Evolutionary conservation across 2,797 vertebrate species (phyloP).

Genomic region (Pseudochaenichthys georgianus): DNA sequence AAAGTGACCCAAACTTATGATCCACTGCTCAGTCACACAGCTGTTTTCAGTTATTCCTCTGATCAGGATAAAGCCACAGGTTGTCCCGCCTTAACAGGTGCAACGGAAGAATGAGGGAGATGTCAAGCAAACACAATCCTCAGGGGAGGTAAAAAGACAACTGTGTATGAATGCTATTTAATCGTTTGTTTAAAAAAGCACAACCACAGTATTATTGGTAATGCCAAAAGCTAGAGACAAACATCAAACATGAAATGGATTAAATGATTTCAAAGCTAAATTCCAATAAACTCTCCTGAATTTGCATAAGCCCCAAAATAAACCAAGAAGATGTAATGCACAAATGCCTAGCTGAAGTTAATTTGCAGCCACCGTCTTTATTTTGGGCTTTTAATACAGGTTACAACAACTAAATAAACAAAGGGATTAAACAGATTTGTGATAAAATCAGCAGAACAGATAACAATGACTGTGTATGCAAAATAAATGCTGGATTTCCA

Average conservation of each 20-base stretch:
- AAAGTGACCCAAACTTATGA: background rate
- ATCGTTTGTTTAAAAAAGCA: background rate
- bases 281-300: constrained; percentile 29
- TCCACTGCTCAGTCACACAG: background rate
- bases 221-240: constrained; percentile 34
- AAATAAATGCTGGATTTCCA: background rate
- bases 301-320: constrained; percentile 36
- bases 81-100: background rate
- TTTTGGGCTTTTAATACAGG: background rate
- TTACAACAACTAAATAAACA: constrained; percentile 4
- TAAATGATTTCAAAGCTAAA: constrained; percentile 40
- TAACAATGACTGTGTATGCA: background rate
- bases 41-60: background rate
- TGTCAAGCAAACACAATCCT: background rate
- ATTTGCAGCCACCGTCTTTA: background rate
- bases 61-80: background rate
- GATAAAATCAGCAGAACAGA: constrained; percentile 5
- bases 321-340: constrained; percentile 1
- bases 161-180: background rate
- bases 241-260: constrained; percentile 27
- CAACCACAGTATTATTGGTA: background rate
- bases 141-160: background rate
- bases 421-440: background rate
- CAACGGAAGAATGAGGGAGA: background rate
- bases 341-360: background rate